These are phyloP conservation scores for Meandrusa payeni DNA, from an alignment of 2,888 invertebrate genomes.

Conservation along the genomic window DNA sequence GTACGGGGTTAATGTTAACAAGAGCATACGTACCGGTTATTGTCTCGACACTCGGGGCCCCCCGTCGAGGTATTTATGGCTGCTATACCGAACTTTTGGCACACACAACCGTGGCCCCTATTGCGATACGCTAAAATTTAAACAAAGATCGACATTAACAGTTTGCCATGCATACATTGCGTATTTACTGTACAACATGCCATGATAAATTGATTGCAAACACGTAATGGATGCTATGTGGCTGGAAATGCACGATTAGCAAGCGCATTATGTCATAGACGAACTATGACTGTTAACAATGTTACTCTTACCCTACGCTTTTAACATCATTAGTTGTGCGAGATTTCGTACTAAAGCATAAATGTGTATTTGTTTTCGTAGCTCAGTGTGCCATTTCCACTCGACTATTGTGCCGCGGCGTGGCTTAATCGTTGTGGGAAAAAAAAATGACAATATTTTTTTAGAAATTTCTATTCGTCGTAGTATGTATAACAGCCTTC, in stretches of 20 bases:
- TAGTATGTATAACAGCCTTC: too few species aligned
- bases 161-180: conserved; percentile 8
- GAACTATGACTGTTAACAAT: conserved; percentile 75
- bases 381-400: conserved; percentile 63
- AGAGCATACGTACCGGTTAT: conserved; percentile 71
- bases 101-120: conserved; percentile 51
- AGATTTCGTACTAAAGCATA: conserved; percentile 71
- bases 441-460: conserved; percentile 59
- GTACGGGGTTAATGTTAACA: conserved; percentile 76
- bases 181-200: background rate
- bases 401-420: conserved; percentile 51
- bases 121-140: conserved; percentile 11
- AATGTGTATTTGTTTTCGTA: conserved; percentile 76
- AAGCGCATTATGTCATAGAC: conserved; percentile 18
- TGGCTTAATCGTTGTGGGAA: conserved; percentile 74
- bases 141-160: conserved; percentile 4
- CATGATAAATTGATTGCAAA: background rate
- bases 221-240: conserved; percentile 21
- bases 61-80: conserved; percentile 74
- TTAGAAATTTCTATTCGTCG: conserved; percentile 49
- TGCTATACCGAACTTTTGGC: conserved; percentile 71
- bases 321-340: conserved; percentile 76
- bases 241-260: background rate
- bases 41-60: conserved; percentile 57
- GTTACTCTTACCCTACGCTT: conserved; percentile 75